Evolutionary conservation across 2,888 invertebrate species (phyloP).

Genomic region (Clepsis dumicolana): DNA sequence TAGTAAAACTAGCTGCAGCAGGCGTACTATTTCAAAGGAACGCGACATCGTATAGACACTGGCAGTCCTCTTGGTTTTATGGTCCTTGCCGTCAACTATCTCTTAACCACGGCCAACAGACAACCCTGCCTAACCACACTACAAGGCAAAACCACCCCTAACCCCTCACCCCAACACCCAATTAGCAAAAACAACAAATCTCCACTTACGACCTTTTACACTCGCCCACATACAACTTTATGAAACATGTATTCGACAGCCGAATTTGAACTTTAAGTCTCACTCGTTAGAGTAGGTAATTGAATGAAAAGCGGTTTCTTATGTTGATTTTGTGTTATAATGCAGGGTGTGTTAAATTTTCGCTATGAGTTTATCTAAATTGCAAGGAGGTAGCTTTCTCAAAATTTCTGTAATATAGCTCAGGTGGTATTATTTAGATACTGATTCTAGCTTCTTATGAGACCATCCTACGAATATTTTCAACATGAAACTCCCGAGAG

Average conservation of each 20-base stretch:
- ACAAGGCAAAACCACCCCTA: slow-evolving; percentile 45
- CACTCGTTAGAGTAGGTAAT: not conserved
- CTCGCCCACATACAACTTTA: slow-evolving; percentile 44
- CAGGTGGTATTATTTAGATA: not conserved
- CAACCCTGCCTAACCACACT: slow-evolving; percentile 47
- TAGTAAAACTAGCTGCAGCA: too few species aligned
- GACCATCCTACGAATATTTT: not conserved
- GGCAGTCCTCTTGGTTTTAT: too few species aligned
- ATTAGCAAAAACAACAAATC: slow-evolving; percentile 11
- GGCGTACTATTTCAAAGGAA: too few species aligned
- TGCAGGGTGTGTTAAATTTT: slow-evolving; percentile 14
- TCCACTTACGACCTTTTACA: slow-evolving; percentile 39
- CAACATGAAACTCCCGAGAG: too few species aligned
- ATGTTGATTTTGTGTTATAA: slow-evolving; percentile 34
- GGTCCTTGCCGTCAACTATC: slow-evolving; percentile 70
- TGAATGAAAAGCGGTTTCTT: not conserved
- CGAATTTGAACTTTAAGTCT: not conserved
- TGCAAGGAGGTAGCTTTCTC: slow-evolving; percentile 28
- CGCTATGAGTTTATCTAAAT: slow-evolving; percentile 29
- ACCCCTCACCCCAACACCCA: not conserved
- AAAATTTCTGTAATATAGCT: slow-evolving; percentile 29
- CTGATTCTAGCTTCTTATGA: not conserved
- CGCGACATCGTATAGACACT: too few species aligned
- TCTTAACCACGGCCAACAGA: slow-evolving; percentile 66
- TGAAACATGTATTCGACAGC: slow-evolving; percentile 23